Base-by-base conservation (phyloP, 2,797 vertebrate species). In the Melanotaenia trifasciata region DNA sequence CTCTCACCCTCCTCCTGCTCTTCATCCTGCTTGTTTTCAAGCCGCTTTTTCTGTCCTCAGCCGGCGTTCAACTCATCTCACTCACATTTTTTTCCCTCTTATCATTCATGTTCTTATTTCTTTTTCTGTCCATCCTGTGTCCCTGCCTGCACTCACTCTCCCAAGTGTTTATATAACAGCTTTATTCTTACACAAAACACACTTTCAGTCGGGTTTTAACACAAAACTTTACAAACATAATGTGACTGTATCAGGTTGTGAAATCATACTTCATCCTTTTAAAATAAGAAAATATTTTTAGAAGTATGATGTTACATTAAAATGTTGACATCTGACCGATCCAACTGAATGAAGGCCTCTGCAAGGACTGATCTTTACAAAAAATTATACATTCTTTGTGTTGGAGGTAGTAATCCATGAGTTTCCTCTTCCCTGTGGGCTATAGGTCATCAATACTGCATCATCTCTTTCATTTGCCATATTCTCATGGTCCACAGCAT, bases 381-480 rank as follows among this genome's bases (percentile, higher is more conserved):
- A 74, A 79, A 69, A 88, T 70, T 66, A 78, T 33, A 67, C 73
- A 72, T 70, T 84, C 76, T 86, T 84, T 90, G 78, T 84, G 76
- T 86, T 81, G 9, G 69, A 85, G 81, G 87, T 83, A 86, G 81
- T 84, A 85, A 90, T 90, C 87, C 80, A 84, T 91, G 89, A 61
- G 67, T 84, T 85, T 81, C 47, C 67, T 81, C 74, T 73, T 83
- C 85, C 87, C 89, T 64, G 64, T 79, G 80, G 83, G 81, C 85
- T 69, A 70, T 79, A 68, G 89, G 88, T 89, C 88, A 90, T 90
- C 81, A 85, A 87, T 87, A 87, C 79, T 78, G 73, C 80, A 88
- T 87, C 86, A 85, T 85, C 70, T 80, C 84, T 70, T 74, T 88
- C 82, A 87, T 89, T 90, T 84, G 70, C 79, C 58, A 78, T 85